Evolutionary conservation across 2,888 invertebrate genomes (phyloP), one percentile per base, ranked within the genome.

Genomic region (Latrodectus hesperus): DNA sequence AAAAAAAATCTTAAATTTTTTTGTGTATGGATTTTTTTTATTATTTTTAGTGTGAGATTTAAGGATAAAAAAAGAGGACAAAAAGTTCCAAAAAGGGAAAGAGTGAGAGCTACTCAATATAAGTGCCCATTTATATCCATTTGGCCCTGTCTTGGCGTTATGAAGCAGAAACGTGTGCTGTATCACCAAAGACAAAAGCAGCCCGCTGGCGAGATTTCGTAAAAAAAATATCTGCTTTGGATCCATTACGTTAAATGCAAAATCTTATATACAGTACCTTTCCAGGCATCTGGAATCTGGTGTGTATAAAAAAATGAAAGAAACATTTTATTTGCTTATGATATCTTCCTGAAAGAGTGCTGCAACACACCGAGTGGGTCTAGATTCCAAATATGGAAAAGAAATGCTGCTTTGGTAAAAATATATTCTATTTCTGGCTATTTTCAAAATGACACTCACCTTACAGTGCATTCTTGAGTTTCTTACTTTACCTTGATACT

Each of bases 51-150:
- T 60, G 38, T 38, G 38, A 38, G 38, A 38, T 38, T 38, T 38
- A 74, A 74, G 64, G 72, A 79, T 49, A 78, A 73, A 77, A 74
- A 75, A 75, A 70, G 17, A 38, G 22, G 12, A 71, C 17, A 72
- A 53, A 75, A n/a, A 60, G 38, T n/a, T 55, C 65, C 51, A 67
- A 64, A 51, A 51, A 65, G 49, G 72, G 17, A 81, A 73, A 17
- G 55, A 72, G 78, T 73, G 73, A 73, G 72, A 84, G 84, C 84
- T 84, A 84, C 84, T 84, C 77, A 84, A 78, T 84, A 78, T 78
- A 84, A 84, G 77, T 84, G 77, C 77, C 84, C 84, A 84, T 84
- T 84, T 84, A 84, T 84, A 84, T 84, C 84, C 77, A 84, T 84
- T 84, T 84, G 84, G 84, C 77, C 72, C 72, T 84, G 74, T 73